These are phyloP conservation scores for Steatocranus sp. DNA, from an alignment of 2,797 vertebrate species.

Conservation along the genomic window DNA sequence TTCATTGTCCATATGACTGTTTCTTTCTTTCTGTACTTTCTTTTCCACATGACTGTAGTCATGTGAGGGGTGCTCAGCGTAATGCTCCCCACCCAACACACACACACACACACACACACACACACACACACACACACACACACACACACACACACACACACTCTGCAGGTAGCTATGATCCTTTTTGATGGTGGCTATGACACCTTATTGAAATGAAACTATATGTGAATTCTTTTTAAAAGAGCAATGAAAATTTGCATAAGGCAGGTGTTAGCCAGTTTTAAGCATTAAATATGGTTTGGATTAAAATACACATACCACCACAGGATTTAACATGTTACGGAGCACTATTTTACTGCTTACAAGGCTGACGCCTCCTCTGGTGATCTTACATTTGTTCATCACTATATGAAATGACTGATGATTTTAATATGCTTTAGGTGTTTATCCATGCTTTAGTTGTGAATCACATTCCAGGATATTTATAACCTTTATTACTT, in stretches of 20 bases:
- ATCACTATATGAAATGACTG: not conserved
- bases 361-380: not conserved
- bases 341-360: not conserved
- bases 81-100: too few species aligned
- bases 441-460: not conserved
- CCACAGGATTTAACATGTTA: not conserved
- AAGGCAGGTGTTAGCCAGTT: not conserved
- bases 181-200: not conserved
- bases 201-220: not conserved
- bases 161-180: not conserved
- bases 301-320: not conserved
- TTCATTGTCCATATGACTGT: not conserved
- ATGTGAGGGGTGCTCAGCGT: too few species aligned
- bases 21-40: not conserved
- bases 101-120: too few species aligned
- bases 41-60: not conserved
- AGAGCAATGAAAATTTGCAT: not conserved
- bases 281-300: not conserved
- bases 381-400: not conserved
- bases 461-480: not conserved
- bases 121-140: too few species aligned
- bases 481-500: not conserved
- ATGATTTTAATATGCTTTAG: not conserved
- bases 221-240: not conserved
- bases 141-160: not conserved